Evolutionary conservation across 2,113 vertebrate genomes (phyloP), one percentile per base, ranked within the genome.

Genomic region (Nibea coibor): DNA sequence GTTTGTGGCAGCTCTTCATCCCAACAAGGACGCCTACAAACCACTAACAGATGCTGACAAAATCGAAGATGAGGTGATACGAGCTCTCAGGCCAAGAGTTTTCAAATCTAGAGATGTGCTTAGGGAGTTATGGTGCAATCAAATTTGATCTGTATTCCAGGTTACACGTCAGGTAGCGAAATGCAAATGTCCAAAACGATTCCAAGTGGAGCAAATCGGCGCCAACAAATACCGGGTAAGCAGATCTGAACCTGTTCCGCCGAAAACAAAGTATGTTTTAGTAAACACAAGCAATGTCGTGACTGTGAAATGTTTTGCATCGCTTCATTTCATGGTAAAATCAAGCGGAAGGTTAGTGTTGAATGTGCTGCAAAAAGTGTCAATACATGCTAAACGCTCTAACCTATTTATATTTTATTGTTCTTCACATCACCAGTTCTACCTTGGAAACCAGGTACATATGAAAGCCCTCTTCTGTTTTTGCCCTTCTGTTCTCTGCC

Each of bases 371-470:
- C 54, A 54, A 39, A 12, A 59, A 54, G 9, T 43, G 28, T 89
- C 80, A 96, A 96, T 97, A 5, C 12, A 6, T 51, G 42, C 11
- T 50, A 24, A 81, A 65, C 67, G 47, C 92, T 87, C 79, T 97
- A 91, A 87, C 42, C 42, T 63, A 50, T 87, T 7, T 74, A 81
- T 96, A 90, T 89, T 96, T 95, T 93, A 93, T 94, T 95, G 93
- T 97, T 96, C 93, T 90, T 95, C 94, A 92, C 94, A 91, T 95
- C 94, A 96, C 96, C 96, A 99, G 98, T 99, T 99, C 96, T 99
- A 99, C 97, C 97, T 99, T 94, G 98, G 98, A 99, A 99, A 99
- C 95, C 98, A 99, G 98, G 98, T 99, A 99, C 96, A 96, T 95
- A 94, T 87, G 58, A 77, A 81, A 56, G 48, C 56, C 75, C 28